Evolutionary conservation across 1,140 invertebrate species (phyloP).

Genomic region (Vanessa atalanta): DNA sequence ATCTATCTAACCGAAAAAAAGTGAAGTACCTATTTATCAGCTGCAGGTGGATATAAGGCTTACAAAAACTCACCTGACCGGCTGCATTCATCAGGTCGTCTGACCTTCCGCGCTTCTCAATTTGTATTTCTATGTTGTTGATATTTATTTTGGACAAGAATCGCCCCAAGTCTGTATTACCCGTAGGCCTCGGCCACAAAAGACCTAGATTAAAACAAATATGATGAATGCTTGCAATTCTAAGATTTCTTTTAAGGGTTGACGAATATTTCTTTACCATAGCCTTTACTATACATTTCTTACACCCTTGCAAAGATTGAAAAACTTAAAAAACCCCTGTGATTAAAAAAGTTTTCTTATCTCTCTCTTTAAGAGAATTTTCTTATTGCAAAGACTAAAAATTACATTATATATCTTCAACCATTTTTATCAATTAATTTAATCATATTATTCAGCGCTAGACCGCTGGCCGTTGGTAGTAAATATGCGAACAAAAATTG

Average conservation of each 20-base stretch:
- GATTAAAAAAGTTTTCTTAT: too few relatives aligned
- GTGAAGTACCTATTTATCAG: neutral
- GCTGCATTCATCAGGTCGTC: conserved; percentile 75
- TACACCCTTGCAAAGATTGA: too few relatives aligned
- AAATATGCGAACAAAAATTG: too few relatives aligned
- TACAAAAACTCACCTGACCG: conserved; percentile 50
- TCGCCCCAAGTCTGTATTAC: conserved; percentile 82
- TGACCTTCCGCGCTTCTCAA: conserved; percentile 62
- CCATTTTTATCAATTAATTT: too few relatives aligned
- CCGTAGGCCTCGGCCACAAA: conserved; percentile 88
- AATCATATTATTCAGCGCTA: too few relatives aligned
- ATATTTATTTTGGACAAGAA: conserved; percentile 83
- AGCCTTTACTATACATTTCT: too few relatives aligned
- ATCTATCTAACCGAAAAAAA: neutral
- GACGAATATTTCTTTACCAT: neutral
- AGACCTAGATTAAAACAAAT: conserved; percentile 70
- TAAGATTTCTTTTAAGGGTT: neutral
- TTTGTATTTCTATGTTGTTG: conserved; percentile 79
- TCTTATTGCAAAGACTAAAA: too few relatives aligned
- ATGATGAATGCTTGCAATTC: neutral
- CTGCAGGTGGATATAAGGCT: neutral
- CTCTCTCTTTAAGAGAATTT: too few relatives aligned
- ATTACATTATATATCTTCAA: too few relatives aligned
- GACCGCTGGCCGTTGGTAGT: too few relatives aligned
- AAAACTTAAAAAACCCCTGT: too few relatives aligned